Evolutionary conservation across 2,797 vertebrate genomes (phyloP).

Genomic region (Tinamus major): DNA sequence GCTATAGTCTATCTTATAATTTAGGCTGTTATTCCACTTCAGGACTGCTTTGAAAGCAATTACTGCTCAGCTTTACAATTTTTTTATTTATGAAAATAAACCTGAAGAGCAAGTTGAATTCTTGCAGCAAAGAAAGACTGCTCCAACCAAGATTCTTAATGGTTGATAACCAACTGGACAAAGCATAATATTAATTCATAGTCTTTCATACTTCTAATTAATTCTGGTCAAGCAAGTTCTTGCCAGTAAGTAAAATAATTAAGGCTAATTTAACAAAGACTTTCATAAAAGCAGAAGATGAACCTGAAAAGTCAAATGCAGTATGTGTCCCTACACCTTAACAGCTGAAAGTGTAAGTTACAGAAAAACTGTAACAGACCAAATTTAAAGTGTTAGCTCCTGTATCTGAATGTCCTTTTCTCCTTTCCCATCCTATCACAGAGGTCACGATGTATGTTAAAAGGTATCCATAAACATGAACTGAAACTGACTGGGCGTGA

Average conservation of each 20-base stretch:
- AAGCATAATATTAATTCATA: constrained; percentile 27
- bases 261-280: constrained; percentile 20
- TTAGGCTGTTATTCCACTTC: neutral
- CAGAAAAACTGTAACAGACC: neutral
- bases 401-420: neutral
- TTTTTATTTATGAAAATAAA: constrained; percentile 36
- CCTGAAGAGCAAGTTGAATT: constrained; percentile 22
- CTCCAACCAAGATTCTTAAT: neutral
- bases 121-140: neutral
- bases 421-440: too few relatives aligned
- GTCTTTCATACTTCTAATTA: constrained; percentile 47
- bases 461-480: neutral
- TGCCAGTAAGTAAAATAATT: constrained; percentile 28
- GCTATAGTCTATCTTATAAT: neutral
- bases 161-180: constrained; percentile 29
- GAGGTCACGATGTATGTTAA: neutral
- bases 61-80: neutral
- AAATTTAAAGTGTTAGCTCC: neutral
- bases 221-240: constrained; percentile 47
- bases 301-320: neutral
- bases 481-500: neutral
- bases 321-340: neutral
- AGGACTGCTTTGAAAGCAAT: neutral
- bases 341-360: neutral
- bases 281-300: constrained; percentile 14